A percentile compares a stretch with the other conserved stretches of the same genome.
These are phyloP conservation scores for Clupea harengus DNA, from an alignment of 2,113 vertebrate species.

Conservation along the genomic window DNA sequence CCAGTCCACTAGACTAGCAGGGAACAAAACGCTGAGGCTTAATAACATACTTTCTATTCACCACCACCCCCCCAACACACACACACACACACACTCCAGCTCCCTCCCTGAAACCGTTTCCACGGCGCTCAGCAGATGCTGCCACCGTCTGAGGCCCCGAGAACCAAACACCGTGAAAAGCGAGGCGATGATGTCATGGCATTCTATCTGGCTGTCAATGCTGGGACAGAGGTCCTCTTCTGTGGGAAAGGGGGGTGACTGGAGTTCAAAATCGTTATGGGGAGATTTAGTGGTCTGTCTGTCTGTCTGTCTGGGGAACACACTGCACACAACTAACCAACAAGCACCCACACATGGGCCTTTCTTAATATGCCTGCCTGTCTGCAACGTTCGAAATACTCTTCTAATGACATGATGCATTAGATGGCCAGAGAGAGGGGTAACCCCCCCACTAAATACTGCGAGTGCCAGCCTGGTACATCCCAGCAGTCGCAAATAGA, in stretches of 20 bases:
- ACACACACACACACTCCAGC: not conserved
- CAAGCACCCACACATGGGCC: constrained; percentile 30
- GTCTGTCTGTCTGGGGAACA: constrained; percentile 14
- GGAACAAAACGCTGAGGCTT: constrained; percentile 24
- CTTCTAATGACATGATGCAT: constrained; percentile 40
- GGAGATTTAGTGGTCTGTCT: constrained; percentile 6
- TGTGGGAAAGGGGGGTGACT: constrained; percentile 28
- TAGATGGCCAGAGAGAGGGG: constrained; percentile 30
- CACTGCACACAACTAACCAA: constrained; percentile 42
- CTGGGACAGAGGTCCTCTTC: constrained; percentile 50
- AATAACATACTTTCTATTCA: constrained; percentile 46
- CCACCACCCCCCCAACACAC: constrained; percentile 16
- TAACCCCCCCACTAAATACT: constrained; percentile 28
- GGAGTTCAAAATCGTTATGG: constrained; percentile 27
- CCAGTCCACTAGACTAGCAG: not conserved
- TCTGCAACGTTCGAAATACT: constrained; percentile 35
- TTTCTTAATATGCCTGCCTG: not conserved
- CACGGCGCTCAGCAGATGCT: constrained; percentile 46
- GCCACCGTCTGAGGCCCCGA: constrained; percentile 32
- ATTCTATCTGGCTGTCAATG: constrained; percentile 39
- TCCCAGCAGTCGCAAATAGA: not conserved
- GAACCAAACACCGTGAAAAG: constrained; percentile 48
- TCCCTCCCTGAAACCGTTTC: constrained; percentile 29
- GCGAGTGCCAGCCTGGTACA: constrained; percentile 27
- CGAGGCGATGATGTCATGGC: constrained; percentile 54